Evolutionary conservation across 2,797 vertebrate genomes (phyloP).

Genomic region (Pristis pectinata): DNA sequence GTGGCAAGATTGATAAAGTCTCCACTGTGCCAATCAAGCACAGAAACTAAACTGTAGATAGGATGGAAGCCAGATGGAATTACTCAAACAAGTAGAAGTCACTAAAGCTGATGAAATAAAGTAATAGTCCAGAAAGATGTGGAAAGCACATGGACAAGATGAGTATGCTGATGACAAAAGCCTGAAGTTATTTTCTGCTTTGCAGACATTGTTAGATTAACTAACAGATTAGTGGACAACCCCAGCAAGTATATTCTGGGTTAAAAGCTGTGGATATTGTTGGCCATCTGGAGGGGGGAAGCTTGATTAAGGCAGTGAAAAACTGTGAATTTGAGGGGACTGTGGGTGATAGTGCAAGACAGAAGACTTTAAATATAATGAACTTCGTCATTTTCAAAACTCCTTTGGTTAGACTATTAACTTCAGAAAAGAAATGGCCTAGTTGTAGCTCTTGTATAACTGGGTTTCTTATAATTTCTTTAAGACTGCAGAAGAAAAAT

Average conservation of each 20-base stretch:
- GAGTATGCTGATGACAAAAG: background rate
- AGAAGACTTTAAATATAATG: no score
- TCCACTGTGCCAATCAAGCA: background rate
- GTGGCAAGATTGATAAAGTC: background rate
- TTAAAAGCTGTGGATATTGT: background rate
- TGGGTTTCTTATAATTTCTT: background rate
- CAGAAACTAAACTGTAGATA: background rate
- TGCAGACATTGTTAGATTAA: background rate
- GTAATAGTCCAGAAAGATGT: background rate
- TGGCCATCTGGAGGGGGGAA: no score
- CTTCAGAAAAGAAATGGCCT: background rate
- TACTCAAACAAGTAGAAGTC: background rate
- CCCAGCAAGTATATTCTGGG: background rate
- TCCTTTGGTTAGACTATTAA: background rate
- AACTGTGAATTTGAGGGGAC: background rate
- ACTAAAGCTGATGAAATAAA: background rate
- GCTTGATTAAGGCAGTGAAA: background rate
- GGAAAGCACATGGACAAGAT: background rate
- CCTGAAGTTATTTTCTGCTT: background rate
- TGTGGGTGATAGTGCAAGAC: no score
- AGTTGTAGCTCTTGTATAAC: background rate
- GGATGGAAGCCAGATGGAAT: background rate
- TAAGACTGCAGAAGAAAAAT: constrained; percentile 9
- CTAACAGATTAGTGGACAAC: background rate
- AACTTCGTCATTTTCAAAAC: background rate